Evolutionary conservation across 2,113 vertebrate genomes (phyloP).

Genomic region (Myrmecophaga tridactyla): DNA sequence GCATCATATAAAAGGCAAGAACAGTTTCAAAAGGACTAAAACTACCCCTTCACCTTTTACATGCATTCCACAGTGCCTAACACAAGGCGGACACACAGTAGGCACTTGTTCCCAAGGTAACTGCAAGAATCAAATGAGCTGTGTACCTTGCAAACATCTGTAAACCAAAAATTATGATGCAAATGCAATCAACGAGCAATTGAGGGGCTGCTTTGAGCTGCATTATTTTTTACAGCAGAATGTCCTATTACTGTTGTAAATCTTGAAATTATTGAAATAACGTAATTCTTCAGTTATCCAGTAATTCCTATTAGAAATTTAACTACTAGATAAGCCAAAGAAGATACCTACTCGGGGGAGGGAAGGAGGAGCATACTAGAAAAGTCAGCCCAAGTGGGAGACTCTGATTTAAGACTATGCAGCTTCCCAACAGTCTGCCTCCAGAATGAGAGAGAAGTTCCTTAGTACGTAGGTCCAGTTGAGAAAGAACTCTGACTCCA

Average conservation of each 20-base stretch:
- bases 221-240: neutral
- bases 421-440: neutral
- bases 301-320: neutral
- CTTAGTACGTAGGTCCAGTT: neutral
- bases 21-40: neutral
- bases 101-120: neutral
- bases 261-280: slow-evolving; percentile 21
- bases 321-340: neutral
- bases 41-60: neutral
- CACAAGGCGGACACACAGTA: neutral
- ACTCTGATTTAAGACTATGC: neutral
- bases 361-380: neutral
- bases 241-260: neutral
- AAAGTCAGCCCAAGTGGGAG: neutral
- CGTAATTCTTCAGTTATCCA: neutral
- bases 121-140: neutral
- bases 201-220: neutral
- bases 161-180: neutral
- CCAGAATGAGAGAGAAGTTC: neutral
- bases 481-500: neutral
- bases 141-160: neutral
- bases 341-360: neutral
- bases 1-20: neutral
- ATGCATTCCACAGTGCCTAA: neutral
- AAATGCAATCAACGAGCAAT: neutral